phyloP scores from a whole-genome alignment of 2,113 vertebrate genomes.

The Sigmodon hispidus region DNA sequence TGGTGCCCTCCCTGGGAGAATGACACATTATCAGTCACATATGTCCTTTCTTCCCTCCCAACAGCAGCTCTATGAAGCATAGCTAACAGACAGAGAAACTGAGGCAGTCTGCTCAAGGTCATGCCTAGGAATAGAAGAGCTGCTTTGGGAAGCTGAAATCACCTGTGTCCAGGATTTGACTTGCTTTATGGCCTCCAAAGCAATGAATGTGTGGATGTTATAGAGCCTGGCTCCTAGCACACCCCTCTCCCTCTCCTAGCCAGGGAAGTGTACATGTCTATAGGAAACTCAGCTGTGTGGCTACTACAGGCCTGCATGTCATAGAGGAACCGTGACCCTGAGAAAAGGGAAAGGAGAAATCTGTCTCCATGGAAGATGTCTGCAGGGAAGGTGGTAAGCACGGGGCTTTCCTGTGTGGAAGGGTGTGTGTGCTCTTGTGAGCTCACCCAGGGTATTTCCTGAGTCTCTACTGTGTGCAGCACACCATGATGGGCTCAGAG shows the following conservation, averaged over 20 bases:
- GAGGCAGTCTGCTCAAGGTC: background rate
- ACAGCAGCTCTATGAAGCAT: background rate
- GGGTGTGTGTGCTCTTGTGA: background rate
- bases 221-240: background rate
- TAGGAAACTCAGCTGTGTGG: background rate
- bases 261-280: background rate
- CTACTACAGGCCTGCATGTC: background rate
- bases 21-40: accelerated
- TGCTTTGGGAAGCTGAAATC: background rate
- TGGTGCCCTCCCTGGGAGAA: background rate
- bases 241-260: background rate
- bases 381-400: background rate
- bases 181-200: background rate
- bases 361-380: background rate
- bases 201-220: background rate
- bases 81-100: background rate
- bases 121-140: background rate
- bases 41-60: background rate
- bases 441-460: background rate
- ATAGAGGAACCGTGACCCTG: background rate
- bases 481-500: background rate
- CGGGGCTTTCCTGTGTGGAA: background rate
- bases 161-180: background rate
- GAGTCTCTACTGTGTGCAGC: background rate
- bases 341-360: background rate